Evolutionary conservation across 2,113 vertebrate genomes (phyloP), one percentile per base, ranked within the genome.

Genomic region (Prunella fulvescens): DNA sequence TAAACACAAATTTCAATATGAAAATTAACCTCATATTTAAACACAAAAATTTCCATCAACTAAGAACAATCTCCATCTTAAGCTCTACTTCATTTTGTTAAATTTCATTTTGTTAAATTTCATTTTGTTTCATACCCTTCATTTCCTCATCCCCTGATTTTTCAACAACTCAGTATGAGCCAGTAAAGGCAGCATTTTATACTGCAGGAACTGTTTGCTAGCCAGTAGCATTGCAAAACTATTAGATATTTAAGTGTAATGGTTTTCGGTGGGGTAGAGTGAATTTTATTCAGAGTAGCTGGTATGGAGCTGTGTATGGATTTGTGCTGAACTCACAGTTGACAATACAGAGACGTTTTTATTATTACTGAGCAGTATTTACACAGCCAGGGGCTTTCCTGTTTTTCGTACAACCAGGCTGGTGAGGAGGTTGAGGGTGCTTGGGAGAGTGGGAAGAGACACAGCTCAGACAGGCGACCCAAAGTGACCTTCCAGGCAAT

Each of bases 391-490:
- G 18, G 40, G 26, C 8, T 69, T 35, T 61, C 22, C 40, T 42
- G 25, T 22, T 69, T 69, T 69, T 54, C 0, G 0, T 26, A 61
- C 17, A 40, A 6, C 22, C 17, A 56, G 13, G 22, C 25, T 48
- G 20, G 14, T 40, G 25, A 82, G 47, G 70, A 67, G 54, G 11
- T 5, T 61, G 14, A 70, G 9, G 11, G 20, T 76, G 40, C 31
- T 61, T 26, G 47, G 40, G 64, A 76, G 14, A 22, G 1, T 54
- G 17, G n/a, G 18, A 83, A 5, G 70, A 62, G 25, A 62, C 14
- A 40, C 23, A 67, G 19, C 12, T 18, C 0, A 0, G 25, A 54
- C 14, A 83, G 15, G 35, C 33, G 22, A 56, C 6, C 8, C 62
- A 15, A 76, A 47, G 11, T 42, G 29, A 69, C 40, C 14, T 69